Conservation (phyloP, 2,888 invertebrate genomes). For the Cantharis rufa region DNA sequence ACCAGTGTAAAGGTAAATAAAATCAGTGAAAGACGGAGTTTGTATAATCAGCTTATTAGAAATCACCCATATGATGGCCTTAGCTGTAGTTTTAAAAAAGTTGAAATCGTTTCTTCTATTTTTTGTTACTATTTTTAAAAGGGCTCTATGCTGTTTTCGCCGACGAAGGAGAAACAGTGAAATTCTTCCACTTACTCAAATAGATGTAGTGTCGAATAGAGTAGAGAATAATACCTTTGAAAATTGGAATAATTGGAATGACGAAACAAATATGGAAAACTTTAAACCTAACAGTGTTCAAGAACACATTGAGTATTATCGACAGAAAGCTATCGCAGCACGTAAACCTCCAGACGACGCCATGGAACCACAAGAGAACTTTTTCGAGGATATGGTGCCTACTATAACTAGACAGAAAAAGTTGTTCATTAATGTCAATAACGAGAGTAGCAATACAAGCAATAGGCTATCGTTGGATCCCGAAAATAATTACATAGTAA, state of each 20-base stretch:
- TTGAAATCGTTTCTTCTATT: conserved; percentile 62
- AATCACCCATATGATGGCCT: not conserved
- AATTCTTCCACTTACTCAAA: conserved; percentile 61
- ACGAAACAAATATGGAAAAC: conserved; percentile 53
- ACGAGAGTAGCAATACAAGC: conserved; percentile 39
- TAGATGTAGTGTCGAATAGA: conserved; percentile 59
- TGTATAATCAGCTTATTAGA: not conserved
- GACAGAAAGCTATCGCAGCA: conserved; percentile 56
- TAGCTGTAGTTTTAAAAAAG: conserved; percentile 49
- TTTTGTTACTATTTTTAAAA: conserved; percentile 60
- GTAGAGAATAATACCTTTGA: conserved; percentile 45
- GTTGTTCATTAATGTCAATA: conserved; percentile 56
- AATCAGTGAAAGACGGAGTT: not conserved
- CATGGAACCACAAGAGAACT: conserved; percentile 58
- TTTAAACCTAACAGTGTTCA: conserved; percentile 59
- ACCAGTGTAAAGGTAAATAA: not conserved
- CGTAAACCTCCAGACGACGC: conserved; percentile 48
- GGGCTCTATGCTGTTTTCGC: conserved; percentile 66
- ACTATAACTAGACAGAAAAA: conserved; percentile 64
- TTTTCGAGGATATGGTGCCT: conserved; percentile 67
- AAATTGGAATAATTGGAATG: conserved; percentile 68
- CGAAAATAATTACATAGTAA: conserved; percentile 38
- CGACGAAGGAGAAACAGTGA: conserved; percentile 61
- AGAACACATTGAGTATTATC: conserved; percentile 67
- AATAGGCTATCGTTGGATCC: conserved; percentile 43